Percentiles rank a stretch among this genome's conserved stretches.
phyloP scores from a whole-genome alignment of 2,797 vertebrate genomes.

The Cheirogaleus major region DNA sequence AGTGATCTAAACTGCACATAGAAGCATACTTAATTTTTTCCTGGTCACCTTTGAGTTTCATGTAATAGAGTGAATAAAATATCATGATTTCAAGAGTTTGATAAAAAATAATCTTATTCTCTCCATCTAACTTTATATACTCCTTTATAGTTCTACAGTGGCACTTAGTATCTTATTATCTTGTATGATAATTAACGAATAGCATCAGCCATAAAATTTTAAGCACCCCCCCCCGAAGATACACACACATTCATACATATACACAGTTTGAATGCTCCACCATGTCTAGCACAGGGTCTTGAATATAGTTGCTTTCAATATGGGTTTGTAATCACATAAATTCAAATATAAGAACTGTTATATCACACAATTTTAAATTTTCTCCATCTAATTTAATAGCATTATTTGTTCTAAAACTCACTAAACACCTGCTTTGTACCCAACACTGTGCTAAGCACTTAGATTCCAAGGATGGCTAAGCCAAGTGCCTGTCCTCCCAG shows the following conservation, averaged over 20 bases:
- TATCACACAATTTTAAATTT: not conserved
- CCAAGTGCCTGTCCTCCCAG: not conserved
- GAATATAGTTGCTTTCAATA: not conserved
- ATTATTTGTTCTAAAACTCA: not conserved
- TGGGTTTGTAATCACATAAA: not conserved
- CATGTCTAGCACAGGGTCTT: not conserved
- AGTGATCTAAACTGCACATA: not conserved
- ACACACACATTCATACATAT: not conserved
- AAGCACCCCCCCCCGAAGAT: not conserved
- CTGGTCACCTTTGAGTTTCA: not conserved
- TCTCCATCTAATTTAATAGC: not conserved
- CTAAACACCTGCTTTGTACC: not conserved
- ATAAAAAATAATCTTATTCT: slow-evolving; percentile 6
- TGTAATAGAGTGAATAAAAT: not conserved
- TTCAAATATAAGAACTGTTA: not conserved
- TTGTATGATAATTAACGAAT: not conserved
- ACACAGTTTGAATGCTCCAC: not conserved
- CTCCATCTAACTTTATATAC: not conserved
- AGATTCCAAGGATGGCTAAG: not conserved
- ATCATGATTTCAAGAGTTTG: not conserved
- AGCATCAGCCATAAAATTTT: not conserved
- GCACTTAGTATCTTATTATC: not conserved
- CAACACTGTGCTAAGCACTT: not conserved
- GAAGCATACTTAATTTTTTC: not conserved
- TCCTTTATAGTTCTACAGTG: not conserved